phyloP scores from a whole-genome alignment of 2,113 vertebrate genomes.

The Lasiurus borealis region DNA sequence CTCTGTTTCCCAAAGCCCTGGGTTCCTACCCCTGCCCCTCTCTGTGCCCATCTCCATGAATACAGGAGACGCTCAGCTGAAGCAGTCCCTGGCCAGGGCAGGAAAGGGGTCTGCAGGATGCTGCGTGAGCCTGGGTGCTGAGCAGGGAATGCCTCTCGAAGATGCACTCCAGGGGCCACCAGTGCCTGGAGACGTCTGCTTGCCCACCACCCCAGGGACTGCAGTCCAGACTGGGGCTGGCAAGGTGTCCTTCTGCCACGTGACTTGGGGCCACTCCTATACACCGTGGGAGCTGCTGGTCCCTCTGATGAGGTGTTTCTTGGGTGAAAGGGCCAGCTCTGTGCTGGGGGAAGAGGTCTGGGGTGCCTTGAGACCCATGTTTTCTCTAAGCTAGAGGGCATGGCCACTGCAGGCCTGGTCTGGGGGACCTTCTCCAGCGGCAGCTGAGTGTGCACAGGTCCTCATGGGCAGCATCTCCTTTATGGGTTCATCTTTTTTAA shows the following conservation, averaged over 20 bases:
- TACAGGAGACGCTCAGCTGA: not conserved
- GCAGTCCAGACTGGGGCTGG: not conserved
- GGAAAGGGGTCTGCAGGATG: not conserved
- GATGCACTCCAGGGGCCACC: not conserved
- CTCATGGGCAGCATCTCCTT: not conserved
- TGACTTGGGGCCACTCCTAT: not conserved
- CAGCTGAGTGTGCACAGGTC: rapidly evolving
- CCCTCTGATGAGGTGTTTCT: not conserved
- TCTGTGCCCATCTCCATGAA: rapidly evolving
- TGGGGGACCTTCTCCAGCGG: not conserved
- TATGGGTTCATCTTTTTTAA: not conserved
- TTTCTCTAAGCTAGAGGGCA: not conserved
- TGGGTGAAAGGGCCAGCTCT: not conserved
- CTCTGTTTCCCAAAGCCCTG: not conserved
- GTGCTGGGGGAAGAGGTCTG: rapidly evolving
- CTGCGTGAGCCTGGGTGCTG: not conserved
- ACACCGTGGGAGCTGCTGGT: not conserved
- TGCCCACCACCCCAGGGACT: not conserved
- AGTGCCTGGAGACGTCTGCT: not conserved
- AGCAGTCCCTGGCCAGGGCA: too few species aligned
- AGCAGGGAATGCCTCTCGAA: not conserved
- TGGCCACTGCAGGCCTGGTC: too few species aligned
- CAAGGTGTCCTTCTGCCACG: not conserved
- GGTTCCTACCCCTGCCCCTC: too few species aligned
- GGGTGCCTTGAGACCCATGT: rapidly evolving